phyloP scores from a whole-genome alignment of 1,140 invertebrate genomes.

The Octopus bimaculoides region DNA sequence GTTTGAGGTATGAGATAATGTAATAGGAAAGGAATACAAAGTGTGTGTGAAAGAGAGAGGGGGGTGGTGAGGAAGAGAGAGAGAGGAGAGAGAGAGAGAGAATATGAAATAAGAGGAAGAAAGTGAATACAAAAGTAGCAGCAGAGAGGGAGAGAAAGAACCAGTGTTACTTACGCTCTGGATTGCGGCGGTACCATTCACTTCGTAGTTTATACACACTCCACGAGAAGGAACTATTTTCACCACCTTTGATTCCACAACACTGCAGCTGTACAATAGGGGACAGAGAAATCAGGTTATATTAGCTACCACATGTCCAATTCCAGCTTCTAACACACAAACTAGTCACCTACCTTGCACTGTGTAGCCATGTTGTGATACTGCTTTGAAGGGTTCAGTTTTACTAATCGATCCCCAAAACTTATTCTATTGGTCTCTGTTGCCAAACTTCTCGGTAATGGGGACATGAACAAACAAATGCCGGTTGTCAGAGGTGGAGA shows the following conservation, averaged over 20 bases:
- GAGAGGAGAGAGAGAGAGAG: not conserved
- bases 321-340: not conserved
- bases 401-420: too few species aligned
- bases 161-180: slow-evolving; percentile 18
- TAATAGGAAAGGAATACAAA: not conserved
- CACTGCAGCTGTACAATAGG: slow-evolving; percentile 41
- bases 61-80: not conserved
- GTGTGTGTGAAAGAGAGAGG: not conserved
- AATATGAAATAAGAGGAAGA: not conserved
- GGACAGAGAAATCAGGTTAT: not conserved
- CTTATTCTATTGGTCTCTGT: too few species aligned
- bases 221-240: slow-evolving; percentile 35
- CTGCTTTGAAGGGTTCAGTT: too few species aligned
- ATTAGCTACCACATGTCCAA: not conserved
- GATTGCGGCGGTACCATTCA: slow-evolving; percentile 29
- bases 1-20: not conserved
- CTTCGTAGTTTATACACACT: slow-evolving; percentile 33
- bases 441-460: too few species aligned
- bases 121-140: not conserved
- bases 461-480: too few species aligned
- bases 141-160: not conserved
- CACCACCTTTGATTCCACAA: slow-evolving; percentile 42
- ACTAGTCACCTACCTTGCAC: not conserved
- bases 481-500: too few species aligned
- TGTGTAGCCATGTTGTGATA: not conserved